Evolutionary conservation across 37 sponge, comb jelly and placozoan species (phyloP).

Genomic region (Hormiphora californensis): DNA sequence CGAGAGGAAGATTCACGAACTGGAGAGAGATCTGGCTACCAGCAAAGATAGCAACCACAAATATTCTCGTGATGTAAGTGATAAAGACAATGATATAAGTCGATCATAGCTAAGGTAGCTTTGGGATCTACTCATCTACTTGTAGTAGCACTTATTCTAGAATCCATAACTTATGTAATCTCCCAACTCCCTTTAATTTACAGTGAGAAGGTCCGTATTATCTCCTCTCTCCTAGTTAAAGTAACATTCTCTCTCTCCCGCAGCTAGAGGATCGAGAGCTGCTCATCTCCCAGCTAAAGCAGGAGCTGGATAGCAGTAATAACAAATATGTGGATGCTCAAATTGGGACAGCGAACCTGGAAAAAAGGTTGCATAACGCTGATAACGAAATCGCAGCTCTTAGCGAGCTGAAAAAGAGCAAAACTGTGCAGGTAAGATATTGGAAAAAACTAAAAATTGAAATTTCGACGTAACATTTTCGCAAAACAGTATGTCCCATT

Average conservation of each 20-base stretch:
- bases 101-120: not conserved
- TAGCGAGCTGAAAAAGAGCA: conserved; percentile 51
- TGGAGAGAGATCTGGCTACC: conserved; percentile 2
- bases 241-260: no score
- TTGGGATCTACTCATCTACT: conserved; percentile 2
- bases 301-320: conserved; percentile 36
- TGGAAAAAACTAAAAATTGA: no score
- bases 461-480: no score
- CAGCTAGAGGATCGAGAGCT: conserved; percentile 43
- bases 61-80: conserved; percentile 33
- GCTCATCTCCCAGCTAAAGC: conserved; percentile 27
- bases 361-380: conserved; percentile 33
- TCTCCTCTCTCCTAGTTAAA: no score
- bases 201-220: no score
- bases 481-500: no score
- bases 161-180: no score
- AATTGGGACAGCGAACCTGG: conserved; percentile 26
- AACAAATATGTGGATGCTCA: conserved; percentile 32
- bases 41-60: conserved; percentile 6
- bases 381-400: conserved; percentile 47
- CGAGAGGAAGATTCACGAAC: conserved; percentile 51
- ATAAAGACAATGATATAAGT: not conserved
- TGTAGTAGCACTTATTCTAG: not conserved
- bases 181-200: no score
- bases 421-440: conserved; percentile 12